phyloP scores from a whole-genome alignment of 2,888 invertebrate species.

The Psylliodes chrysocephalus region DNA sequence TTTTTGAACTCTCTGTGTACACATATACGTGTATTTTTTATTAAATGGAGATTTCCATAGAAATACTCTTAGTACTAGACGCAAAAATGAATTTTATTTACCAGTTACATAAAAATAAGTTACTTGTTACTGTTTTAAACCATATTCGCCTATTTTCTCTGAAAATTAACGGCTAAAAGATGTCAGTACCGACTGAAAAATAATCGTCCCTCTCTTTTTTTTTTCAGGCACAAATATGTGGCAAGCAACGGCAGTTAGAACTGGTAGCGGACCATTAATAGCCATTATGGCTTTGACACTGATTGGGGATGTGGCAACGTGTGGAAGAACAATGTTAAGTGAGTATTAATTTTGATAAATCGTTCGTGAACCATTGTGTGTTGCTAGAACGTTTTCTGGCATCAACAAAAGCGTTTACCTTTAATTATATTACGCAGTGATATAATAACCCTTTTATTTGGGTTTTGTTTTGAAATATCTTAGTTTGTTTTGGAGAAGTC shows the following conservation, averaged over 20 bases:
- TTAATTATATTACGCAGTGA: constrained; percentile 20
- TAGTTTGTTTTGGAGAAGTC: too few species aligned
- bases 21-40: too few species aligned
- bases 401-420: constrained; percentile 14
- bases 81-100: too few species aligned
- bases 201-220: constrained; percentile 28
- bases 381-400: background rate
- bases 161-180: too few species aligned
- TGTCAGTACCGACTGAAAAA: background rate
- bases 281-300: constrained; percentile 44
- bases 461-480: constrained; percentile 1
- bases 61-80: too few species aligned
- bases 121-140: too few species aligned
- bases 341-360: constrained; percentile 52
- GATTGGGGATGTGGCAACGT: constrained; percentile 47
- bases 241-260: constrained; percentile 21
- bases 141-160: too few species aligned
- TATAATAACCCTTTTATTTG: background rate
- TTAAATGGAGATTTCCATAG: too few species aligned
- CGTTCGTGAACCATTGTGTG: constrained; percentile 13
- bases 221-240: constrained; percentile 40
- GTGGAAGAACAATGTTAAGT: constrained; percentile 58
- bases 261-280: constrained; percentile 41
- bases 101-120: too few species aligned
- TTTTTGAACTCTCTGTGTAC: too few species aligned